phyloP scores from a whole-genome alignment of 2,797 vertebrate species.

The Salarias fasciatus region DNA sequence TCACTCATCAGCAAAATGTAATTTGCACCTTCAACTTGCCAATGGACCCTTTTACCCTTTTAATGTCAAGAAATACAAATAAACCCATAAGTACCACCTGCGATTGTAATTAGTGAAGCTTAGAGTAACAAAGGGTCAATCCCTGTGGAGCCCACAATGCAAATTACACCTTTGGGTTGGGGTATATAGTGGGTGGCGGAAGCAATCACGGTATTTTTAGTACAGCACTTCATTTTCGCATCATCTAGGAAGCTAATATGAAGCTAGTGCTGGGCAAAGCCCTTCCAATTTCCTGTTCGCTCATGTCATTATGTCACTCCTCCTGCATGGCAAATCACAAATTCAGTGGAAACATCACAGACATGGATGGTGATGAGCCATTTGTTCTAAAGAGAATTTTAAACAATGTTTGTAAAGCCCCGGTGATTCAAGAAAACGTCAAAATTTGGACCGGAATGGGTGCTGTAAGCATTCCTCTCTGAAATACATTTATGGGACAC shows the following conservation, averaged over 20 bases:
- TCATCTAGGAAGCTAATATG: conserved; percentile 37
- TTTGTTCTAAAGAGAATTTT: conserved; percentile 18
- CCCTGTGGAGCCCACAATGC: conserved; percentile 36
- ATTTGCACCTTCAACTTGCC: conserved; percentile 64
- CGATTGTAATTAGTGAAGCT: conserved; percentile 52
- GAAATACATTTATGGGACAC: conserved; percentile 20
- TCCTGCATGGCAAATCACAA: conserved; percentile 17
- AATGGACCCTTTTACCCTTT: conserved; percentile 49
- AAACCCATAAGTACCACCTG: conserved; percentile 44
- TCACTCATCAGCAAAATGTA: conserved; percentile 45
- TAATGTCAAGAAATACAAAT: conserved; percentile 47
- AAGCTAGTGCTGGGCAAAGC: conserved; percentile 65
- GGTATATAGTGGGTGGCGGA: conserved; percentile 25
- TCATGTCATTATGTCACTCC: conserved; percentile 10
- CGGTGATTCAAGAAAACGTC: conserved; percentile 35
- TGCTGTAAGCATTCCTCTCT: conserved; percentile 22
- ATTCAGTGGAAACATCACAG: neutral
- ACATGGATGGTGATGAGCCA: conserved; percentile 1
- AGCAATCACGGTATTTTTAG: conserved; percentile 25
- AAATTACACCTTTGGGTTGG: conserved; percentile 60
- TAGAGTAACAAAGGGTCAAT: conserved; percentile 45
- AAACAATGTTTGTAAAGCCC: conserved; percentile 1
- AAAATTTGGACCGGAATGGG: conserved; percentile 20
- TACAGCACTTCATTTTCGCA: conserved; percentile 8
- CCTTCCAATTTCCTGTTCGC: neutral